Evolutionary conservation across 2,797 vertebrate species (phyloP).

Genomic region (Gymnocypris eckloni): DNA sequence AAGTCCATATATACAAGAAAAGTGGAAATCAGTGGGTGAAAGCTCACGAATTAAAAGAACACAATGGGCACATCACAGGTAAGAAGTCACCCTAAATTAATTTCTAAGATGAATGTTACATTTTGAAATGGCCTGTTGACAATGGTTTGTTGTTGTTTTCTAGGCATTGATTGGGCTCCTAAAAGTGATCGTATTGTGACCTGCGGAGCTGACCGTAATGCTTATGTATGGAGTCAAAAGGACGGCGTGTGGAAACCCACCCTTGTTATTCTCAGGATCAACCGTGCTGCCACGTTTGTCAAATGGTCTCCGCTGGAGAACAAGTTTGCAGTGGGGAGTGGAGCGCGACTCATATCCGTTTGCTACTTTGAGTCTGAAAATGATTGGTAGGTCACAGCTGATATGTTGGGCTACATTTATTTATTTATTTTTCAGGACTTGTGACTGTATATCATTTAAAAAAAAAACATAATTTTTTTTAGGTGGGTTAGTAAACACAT

Average conservation of each 20-base stretch:
- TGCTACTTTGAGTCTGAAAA: conserved; percentile 99
- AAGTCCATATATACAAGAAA: conserved; percentile 99
- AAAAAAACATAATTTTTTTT: not conserved
- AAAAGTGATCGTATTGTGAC: conserved; percentile 99
- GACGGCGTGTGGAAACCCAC: conserved; percentile 97
- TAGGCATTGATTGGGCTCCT: conserved; percentile 98
- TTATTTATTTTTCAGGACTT: not conserved
- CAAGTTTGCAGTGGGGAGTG: conserved; percentile 97
- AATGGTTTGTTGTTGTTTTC: not conserved
- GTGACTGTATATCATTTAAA: not conserved
- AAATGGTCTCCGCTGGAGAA: conserved; percentile 98
- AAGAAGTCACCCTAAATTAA: conserved; percentile 20
- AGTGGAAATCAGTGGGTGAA: conserved; percentile 96
- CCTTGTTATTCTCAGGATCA: conserved; percentile 96
- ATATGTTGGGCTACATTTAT: not conserved
- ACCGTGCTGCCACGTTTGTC: conserved; percentile 95
- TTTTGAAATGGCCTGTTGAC: not conserved
- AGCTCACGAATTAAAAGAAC: conserved; percentile 96
- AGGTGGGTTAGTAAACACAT: conserved; percentile 99
- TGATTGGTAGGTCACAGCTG: conserved; percentile 86
- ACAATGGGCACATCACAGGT: conserved; percentile 99
- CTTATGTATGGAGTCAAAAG: conserved; percentile 98
- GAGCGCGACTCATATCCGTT: conserved; percentile 96
- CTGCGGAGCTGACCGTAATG: conserved; percentile 95
- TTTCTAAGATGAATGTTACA: not conserved